phyloP scores from a whole-genome alignment of 1,140 invertebrate species.

The Papilio dardanus region DNA sequence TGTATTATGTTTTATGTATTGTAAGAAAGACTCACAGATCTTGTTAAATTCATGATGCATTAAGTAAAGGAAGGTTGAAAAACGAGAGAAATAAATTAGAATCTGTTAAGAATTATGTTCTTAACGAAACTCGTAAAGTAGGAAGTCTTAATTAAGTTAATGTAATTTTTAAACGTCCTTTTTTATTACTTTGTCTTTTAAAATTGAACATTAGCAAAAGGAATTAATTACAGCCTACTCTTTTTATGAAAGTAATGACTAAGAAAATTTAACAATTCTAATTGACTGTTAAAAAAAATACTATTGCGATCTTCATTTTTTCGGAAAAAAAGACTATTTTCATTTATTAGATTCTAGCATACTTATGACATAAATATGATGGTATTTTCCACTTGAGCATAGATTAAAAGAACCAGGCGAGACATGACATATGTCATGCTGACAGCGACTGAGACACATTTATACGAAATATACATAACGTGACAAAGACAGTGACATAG shows the following conservation, averaged over 20 bases:
- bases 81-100: neutral
- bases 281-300: neutral
- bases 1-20: neutral
- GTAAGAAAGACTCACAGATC: neutral
- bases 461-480: too few relatives aligned
- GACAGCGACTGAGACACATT: too few relatives aligned
- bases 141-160: constrained; percentile 22
- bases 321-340: too few relatives aligned
- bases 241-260: neutral
- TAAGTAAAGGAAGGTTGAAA: constrained; percentile 1
- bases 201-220: constrained; percentile 11
- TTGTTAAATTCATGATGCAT: neutral
- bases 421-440: too few relatives aligned
- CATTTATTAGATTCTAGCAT: neutral
- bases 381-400: too few relatives aligned
- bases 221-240: neutral
- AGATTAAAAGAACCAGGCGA: too few relatives aligned
- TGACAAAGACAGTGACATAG: too few relatives aligned
- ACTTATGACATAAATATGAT: neutral
- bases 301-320: neutral
- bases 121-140: constrained; percentile 21
- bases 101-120: constrained; percentile 24
- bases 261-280: neutral
- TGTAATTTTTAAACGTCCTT: constrained; percentile 21
- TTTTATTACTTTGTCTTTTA: constrained; percentile 12